Evolutionary conservation across 1,140 invertebrate species (phyloP).

Genomic region (Vanessa atalanta): DNA sequence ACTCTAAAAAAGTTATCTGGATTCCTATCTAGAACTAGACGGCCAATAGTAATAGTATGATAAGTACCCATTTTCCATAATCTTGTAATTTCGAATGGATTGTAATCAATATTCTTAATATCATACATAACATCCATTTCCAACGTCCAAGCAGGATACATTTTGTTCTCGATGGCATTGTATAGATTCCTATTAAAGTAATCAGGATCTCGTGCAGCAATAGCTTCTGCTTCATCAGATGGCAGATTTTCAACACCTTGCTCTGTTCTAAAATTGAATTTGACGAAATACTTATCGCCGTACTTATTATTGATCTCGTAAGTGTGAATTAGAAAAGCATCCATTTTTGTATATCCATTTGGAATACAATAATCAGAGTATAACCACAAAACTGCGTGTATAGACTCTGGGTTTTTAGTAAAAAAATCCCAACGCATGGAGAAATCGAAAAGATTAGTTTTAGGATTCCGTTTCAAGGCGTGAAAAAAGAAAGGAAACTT

Average conservation of each 20-base stretch:
- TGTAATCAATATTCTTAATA: conserved; percentile 74
- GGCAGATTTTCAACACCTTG: conserved; percentile 86
- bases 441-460: conserved; percentile 85
- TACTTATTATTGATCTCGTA: conserved; percentile 85
- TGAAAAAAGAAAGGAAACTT: conserved; percentile 83
- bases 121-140: conserved; percentile 82
- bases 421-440: conserved; percentile 95
- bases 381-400: conserved; percentile 89
- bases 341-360: conserved; percentile 88
- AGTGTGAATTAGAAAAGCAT: conserved; percentile 85
- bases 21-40: conserved; percentile 89
- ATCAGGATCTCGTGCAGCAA: conserved; percentile 48
- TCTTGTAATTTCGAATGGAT: conserved; percentile 87
- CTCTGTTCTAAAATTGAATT: conserved; percentile 88
- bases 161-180: conserved; percentile 57
- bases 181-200: conserved; percentile 59
- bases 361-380: conserved; percentile 94
- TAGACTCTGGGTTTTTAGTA: conserved; percentile 87
- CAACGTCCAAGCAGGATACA: conserved; percentile 87
- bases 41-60: conserved; percentile 91
- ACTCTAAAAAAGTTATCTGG: conserved; percentile 92
- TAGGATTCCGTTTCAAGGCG: conserved; percentile 85
- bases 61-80: conserved; percentile 91
- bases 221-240: conserved; percentile 42
- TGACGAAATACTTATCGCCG: conserved; percentile 82